These are phyloP conservation scores for Aplysina aerophoba DNA, from an alignment of 37 sponge, comb jelly and placozoan species.

Conservation along the genomic window DNA sequence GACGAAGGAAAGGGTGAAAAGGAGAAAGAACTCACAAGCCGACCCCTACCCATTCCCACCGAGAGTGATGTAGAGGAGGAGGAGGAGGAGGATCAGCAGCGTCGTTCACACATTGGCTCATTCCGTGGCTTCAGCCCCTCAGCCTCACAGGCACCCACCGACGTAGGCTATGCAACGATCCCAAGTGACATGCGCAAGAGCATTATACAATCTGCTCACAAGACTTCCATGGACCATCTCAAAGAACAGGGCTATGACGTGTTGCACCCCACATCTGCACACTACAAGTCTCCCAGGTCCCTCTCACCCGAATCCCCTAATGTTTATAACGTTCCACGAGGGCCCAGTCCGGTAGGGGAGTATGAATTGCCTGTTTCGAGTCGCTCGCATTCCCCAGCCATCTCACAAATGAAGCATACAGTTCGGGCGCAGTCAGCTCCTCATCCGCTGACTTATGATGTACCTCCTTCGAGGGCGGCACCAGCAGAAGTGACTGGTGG, in stretches of 20 bases:
- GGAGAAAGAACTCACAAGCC: constrained; percentile 13
- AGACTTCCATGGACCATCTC: neutral
- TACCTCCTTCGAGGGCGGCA: neutral
- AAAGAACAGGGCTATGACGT: constrained; percentile 17
- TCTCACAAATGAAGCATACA: neutral
- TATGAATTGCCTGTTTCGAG: constrained; percentile 9
- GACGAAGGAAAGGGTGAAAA: neutral
- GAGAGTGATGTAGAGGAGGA: constrained; percentile 32
- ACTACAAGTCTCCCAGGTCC: no score
- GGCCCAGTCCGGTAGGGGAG: neutral
- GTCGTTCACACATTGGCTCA: no score
- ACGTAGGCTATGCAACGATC: neutral
- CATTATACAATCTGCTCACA: neutral
- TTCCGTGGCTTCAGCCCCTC: neutral
- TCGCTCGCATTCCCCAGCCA: constrained; percentile 1
- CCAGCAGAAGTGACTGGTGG: neutral
- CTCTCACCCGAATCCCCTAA: no score
- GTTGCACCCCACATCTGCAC: neutral
- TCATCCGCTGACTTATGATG: constrained; percentile 23
- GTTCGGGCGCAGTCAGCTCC: neutral
- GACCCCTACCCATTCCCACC: constrained; percentile 24
- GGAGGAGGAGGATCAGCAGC: constrained; percentile 15
- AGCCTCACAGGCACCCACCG: neutral
- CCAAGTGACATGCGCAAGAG: neutral
- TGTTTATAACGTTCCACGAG: neutral